Evolutionary conservation across 2,888 invertebrate species (phyloP), one percentile per base, ranked within the genome.

Genomic region (Polylopha cassiicola): DNA sequence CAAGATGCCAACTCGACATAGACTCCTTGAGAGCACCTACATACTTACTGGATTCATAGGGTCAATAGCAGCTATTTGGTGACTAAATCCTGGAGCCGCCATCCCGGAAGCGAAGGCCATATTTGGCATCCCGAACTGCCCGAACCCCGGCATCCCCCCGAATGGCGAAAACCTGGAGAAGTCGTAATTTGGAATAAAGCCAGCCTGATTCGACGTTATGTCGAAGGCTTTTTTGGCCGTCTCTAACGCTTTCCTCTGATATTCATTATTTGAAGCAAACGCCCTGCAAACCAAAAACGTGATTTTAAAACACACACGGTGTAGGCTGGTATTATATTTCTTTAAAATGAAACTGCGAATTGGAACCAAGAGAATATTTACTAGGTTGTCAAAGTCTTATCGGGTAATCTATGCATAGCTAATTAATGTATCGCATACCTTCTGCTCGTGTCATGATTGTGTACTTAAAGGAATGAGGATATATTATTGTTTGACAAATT

Each of bases 31-130:
- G n/a, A n/a, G n/a, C n/a, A n/a, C n/a, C n/a, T 14, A 6, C 13
- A 13, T 17, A 56, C 80, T 80, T 76, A 91, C 91, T 29, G 88
- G 85, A 69, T 90, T 91, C 47, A 73, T 70, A 1, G 91, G 91
- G 51, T 65, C 87, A 16, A 91, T 86, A 4, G 70, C 70, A 13
- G 90, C 90, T 1, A 87, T 69, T 55, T 91, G 91, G 32, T 85
- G 85, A 8, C 71, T 66, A 43, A 77, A 89, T 10, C 73, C 81
- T 0, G 89, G 87, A 13, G 88, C 88, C 28, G 86, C 70, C 1
- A 80, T 73, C 0, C 87, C 89, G 21, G 85, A 69, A 1, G 91
- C 88, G 24, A 67, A 78, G 0, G 91, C 89, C 15, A 62, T 60
- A 45, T 74, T 66, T 44, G 48, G 39, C 29, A 39, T 39, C n/a